Evolutionary conservation across 1,140 invertebrate species (phyloP), one percentile per base, ranked within the genome.

Genomic region (Tetragonula clypearis): DNA sequence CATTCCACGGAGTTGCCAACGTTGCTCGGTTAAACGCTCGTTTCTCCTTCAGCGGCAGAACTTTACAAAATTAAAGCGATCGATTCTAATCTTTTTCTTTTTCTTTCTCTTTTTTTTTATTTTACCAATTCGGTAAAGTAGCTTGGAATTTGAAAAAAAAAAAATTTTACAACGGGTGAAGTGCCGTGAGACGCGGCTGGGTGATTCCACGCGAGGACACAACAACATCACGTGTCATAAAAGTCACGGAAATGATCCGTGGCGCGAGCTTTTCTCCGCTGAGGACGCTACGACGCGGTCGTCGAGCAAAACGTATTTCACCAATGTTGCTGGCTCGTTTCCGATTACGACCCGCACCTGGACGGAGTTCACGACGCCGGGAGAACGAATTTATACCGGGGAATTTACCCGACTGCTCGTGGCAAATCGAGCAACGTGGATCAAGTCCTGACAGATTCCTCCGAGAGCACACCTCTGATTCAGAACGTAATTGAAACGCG

Each of bases 381-480:
- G 26, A 30, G 62, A 68, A 82, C 55, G 73, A 86, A 77, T 77
- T 85, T 80, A 72, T 65, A 60, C 35, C 56, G 56, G 53, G 82
- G 26, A 71, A 79, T 72, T 74, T 80, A 68, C 58, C 21, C 60
- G 17, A 21, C 60, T 49, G 41, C 60, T 66, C 69, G 60, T 60
- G 69, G 69, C 49, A 68, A 85, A 85, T 85, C 72, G 84, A 73
- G 26, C 77, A 49, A 15, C 69, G 26, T 19, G 26, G 17, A 53
- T 65, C 84, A 30, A 80, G 62, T 23, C 69, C 58, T 35, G 55
- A 60, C 60, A 75, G 71, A 83, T 87, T 88, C 87, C 76, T 82
- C 85, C 72, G 41, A 49, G 41, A 49, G 41, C 77, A 23, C 56
- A 76, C 65, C 77, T 79, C 41, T 55, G 66, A 79, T 73, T 66